Percentiles rank a stretch among this genome's conserved stretches.
These are phyloP conservation scores for Caenorhabditis macrosperma DNA, from an alignment of 2,888 invertebrate species.

Conservation along the genomic window DNA sequence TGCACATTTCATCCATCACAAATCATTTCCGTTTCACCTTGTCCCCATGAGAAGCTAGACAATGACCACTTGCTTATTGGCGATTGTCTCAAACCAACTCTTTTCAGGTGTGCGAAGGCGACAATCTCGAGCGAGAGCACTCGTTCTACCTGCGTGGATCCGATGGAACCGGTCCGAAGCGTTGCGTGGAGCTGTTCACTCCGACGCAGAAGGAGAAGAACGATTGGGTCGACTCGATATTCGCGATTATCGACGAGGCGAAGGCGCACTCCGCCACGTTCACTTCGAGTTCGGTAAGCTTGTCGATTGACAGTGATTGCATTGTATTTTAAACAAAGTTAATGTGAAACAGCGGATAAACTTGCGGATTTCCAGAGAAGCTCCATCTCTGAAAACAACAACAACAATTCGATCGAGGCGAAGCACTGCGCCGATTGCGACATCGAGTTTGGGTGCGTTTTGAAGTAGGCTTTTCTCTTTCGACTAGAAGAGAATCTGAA, in stretches of 20 bases:
- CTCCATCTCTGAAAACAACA: conserved; percentile 60
- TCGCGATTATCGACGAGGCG: conserved; percentile 73
- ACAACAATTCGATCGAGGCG: conserved; percentile 57
- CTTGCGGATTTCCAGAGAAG: conserved; percentile 63
- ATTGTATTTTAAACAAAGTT: background rate
- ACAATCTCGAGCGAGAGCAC: conserved; percentile 85
- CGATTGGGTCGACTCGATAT: conserved; percentile 75
- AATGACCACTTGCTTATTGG: too few species aligned
- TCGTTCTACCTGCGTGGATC: conserved; percentile 84
- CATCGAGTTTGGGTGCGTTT: conserved; percentile 71
- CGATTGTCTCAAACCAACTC: too few species aligned
- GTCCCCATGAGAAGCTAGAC: too few species aligned
- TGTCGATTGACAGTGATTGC: background rate
- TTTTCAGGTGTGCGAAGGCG: conserved; percentile 83
- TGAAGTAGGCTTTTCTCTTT: too few species aligned
- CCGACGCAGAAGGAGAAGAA: conserved; percentile 74
- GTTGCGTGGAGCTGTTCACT: conserved; percentile 77
- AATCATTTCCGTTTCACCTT: too few species aligned
- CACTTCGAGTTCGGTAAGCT: conserved; percentile 57
- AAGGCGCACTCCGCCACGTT: conserved; percentile 62
- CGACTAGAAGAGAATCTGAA: too few species aligned
- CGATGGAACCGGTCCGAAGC: conserved; percentile 71
- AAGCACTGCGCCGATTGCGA: conserved; percentile 77
- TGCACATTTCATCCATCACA: too few species aligned
- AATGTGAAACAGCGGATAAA: too few species aligned